Percentiles rank a stretch among this genome's conserved stretches.
Conservation (phyloP, 2,113 vertebrate genomes). For the Microtus oregoni region DNA sequence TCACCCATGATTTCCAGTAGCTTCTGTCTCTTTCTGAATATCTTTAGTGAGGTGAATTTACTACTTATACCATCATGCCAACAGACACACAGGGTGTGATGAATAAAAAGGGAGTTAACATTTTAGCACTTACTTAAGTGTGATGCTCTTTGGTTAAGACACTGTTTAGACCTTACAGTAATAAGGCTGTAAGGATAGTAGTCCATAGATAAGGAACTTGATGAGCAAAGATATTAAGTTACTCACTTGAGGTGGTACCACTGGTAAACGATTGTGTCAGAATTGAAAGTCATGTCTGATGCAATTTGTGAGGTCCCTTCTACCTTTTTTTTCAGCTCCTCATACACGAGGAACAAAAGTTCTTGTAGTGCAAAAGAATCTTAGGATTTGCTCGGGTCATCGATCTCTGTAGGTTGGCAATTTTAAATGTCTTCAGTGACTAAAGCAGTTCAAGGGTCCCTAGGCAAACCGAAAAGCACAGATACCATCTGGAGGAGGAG, state of each 20-base stretch:
- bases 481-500: not conserved
- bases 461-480: not conserved
- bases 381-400: not conserved
- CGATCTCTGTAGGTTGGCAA: not conserved
- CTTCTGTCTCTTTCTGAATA: slow-evolving; percentile 29
- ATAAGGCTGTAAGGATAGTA: not conserved
- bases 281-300: slow-evolving; percentile 11
- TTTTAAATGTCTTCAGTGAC: slow-evolving; percentile 19
- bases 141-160: slow-evolving; percentile 33
- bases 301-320: not conserved
- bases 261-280: not conserved
- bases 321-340: not conserved
- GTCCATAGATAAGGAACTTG: slow-evolving; percentile 7
- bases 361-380: not conserved
- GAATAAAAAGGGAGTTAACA: slow-evolving; percentile 39
- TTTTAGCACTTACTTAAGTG: slow-evolving; percentile 34
- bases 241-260: not conserved
- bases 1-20: not conserved
- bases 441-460: not conserved
- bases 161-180: slow-evolving; percentile 33
- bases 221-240: slow-evolving; percentile 30
- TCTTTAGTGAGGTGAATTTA: slow-evolving; percentile 52
- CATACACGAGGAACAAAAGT: not conserved
- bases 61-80: slow-evolving; percentile 1
- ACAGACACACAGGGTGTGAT: slow-evolving; percentile 1